Evolutionary conservation across 2,797 vertebrate genomes (phyloP).

Genomic region (Melanogrammus aeglefinus): DNA sequence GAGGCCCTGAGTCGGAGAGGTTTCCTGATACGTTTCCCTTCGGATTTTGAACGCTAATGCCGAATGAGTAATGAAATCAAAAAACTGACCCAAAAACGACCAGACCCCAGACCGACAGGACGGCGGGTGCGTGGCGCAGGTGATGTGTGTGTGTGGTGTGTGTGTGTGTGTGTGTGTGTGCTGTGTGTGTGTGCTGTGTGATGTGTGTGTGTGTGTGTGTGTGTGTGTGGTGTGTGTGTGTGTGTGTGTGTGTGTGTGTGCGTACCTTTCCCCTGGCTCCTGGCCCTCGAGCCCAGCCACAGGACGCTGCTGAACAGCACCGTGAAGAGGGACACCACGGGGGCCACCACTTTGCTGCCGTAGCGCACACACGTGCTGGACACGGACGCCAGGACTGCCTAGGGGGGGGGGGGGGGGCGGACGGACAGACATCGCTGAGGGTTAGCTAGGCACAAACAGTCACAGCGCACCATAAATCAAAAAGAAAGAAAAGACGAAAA

Average conservation of each 20-base stretch:
- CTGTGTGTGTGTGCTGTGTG: too few species aligned
- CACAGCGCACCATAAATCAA: neutral
- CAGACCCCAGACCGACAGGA: neutral
- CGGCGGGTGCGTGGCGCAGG: neutral
- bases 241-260: neutral
- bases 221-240: neutral
- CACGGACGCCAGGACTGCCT: constrained; percentile 63
- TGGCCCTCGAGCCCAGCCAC: constrained; percentile 58
- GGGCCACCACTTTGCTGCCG: constrained; percentile 60
- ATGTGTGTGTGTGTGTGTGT: constrained; percentile 11
- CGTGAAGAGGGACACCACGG: constrained; percentile 62
- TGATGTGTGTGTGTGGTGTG: neutral
- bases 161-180: constrained; percentile 11
- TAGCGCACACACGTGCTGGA: constrained; percentile 60
- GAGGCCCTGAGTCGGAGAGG: neutral
- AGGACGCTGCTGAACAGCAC: constrained; percentile 60
- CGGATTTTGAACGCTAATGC: neutral
- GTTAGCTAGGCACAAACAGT: constrained; percentile 28
- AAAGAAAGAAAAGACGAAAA: neutral
- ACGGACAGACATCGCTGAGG: constrained; percentile 29
- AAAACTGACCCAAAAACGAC: neutral
- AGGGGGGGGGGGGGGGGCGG: neutral
- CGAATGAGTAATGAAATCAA: neutral
- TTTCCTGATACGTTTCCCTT: neutral
- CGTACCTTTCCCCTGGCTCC: constrained; percentile 61